These are phyloP conservation scores for Anagrus nilaparvatae DNA, from an alignment of 1,140 invertebrate genomes.

Conservation along the genomic window DNA sequence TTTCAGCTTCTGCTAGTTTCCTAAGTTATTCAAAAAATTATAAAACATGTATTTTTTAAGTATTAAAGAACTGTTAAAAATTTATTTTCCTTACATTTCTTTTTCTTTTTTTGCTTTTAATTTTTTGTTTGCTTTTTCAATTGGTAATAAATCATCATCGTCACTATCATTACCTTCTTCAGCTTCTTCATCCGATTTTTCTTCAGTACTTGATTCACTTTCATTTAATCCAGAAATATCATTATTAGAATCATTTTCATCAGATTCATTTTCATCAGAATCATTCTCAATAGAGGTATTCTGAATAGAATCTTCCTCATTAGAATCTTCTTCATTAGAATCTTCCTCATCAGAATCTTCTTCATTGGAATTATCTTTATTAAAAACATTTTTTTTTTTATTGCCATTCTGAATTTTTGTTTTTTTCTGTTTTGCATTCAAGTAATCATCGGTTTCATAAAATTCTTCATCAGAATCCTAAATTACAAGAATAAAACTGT, in stretches of 20 bases:
- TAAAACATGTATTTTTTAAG: constrained; percentile 11
- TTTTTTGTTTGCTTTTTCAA: constrained; percentile 77
- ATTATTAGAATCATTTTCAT: constrained; percentile 33
- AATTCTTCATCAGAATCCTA: constrained; percentile 19
- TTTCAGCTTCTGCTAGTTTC: constrained; percentile 69
- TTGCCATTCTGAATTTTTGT: neutral
- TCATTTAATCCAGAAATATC: constrained; percentile 35
- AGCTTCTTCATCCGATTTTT: constrained; percentile 37
- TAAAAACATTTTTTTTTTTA: constrained; percentile 15
- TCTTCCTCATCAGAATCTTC: neutral
- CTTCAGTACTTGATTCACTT: constrained; percentile 38
- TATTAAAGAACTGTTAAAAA: constrained; percentile 7
- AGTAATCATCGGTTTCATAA: constrained; percentile 17
- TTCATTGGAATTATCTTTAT: constrained; percentile 7
- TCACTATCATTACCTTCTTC: constrained; percentile 45
- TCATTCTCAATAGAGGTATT: constrained; percentile 8
- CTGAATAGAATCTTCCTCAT: neutral
- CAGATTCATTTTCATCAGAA: constrained; percentile 36
- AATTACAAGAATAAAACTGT: constrained; percentile 10
- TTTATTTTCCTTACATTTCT: constrained; percentile 28
- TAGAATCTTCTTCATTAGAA: constrained; percentile 3
- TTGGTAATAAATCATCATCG: constrained; percentile 65
- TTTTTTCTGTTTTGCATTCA: no score
- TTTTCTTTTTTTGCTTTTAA: constrained; percentile 46
- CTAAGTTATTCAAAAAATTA: constrained; percentile 29